phyloP scores from a whole-genome alignment of 2,797 vertebrate genomes.

The Novumbra hubbsi region DNA sequence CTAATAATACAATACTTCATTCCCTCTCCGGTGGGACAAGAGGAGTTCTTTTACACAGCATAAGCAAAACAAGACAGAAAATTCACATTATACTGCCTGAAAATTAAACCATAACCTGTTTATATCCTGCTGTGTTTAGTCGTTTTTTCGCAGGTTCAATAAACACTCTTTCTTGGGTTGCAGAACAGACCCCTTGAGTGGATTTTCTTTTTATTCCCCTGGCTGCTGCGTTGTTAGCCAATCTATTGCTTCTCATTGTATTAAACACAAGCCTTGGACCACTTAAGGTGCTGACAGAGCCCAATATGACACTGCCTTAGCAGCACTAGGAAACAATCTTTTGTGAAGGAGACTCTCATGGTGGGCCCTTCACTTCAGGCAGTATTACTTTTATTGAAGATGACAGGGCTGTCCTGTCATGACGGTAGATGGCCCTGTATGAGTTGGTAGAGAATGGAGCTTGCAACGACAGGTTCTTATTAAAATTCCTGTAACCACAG shows the following conservation, averaged over 20 bases:
- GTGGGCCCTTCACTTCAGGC: constrained; percentile 40
- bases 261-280: constrained; percentile 59
- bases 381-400: constrained; percentile 1
- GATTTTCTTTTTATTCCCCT: constrained; percentile 36
- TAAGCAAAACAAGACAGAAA: constrained; percentile 78
- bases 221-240: constrained; percentile 29
- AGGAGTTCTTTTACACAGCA: constrained; percentile 81
- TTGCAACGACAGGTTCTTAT: not conserved
- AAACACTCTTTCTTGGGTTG: constrained; percentile 23
- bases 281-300: constrained; percentile 43
- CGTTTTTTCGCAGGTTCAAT: constrained; percentile 57
- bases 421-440: not conserved
- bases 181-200: constrained; percentile 4
- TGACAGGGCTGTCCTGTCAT: not conserved
- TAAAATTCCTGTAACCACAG: not conserved
- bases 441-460: not conserved
- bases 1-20: constrained; percentile 67
- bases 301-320: constrained; percentile 57
- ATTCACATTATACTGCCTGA: constrained; percentile 54
- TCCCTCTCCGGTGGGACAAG: constrained; percentile 60
- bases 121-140: constrained; percentile 65
- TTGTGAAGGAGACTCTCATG: constrained; percentile 64
- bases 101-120: constrained; percentile 62
- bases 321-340: constrained; percentile 54
- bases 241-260: constrained; percentile 64